Percentiles rank a stretch among this genome's conserved stretches.
phyloP scores from a whole-genome alignment of 2,113 vertebrate species.

The Eretmochelys imbricata region DNA sequence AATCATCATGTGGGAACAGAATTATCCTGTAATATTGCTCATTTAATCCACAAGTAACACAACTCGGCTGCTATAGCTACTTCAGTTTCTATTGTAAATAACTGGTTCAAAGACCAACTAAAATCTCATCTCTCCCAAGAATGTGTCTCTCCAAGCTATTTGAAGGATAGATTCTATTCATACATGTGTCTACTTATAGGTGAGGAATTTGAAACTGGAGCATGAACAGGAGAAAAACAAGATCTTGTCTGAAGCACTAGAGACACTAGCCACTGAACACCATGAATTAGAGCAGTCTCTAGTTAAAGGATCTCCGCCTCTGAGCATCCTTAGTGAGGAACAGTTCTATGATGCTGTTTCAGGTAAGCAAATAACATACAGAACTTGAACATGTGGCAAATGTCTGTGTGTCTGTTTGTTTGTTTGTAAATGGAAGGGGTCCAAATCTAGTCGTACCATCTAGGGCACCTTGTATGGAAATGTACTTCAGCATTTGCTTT shows the following conservation, averaged over 20 bases:
- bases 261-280: conserved; percentile 88
- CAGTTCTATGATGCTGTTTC: conserved; percentile 94
- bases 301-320: conserved; percentile 79
- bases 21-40: conserved; percentile 35
- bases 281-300: conserved; percentile 88
- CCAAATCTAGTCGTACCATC: background rate
- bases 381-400: background rate
- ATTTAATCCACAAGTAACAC: background rate
- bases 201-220: conserved; percentile 92
- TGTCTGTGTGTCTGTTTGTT: background rate
- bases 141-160: conserved; percentile 47
- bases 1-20: background rate
- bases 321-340: conserved; percentile 86
- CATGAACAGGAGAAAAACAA: conserved; percentile 95
- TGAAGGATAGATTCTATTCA: conserved; percentile 74
- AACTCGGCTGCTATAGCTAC: background rate
- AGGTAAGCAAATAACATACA: conserved; percentile 80
- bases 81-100: conserved; percentile 54
- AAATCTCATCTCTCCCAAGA: conserved; percentile 41
- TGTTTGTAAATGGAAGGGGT: accelerated
- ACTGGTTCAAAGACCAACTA: conserved; percentile 49
- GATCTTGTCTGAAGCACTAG: conserved; percentile 92
- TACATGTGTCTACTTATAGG: conserved; percentile 82
- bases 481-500: background rate
- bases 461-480: background rate